phyloP scores from a whole-genome alignment of 1,140 invertebrate genomes.

The Copidosoma floridanum region DNA sequence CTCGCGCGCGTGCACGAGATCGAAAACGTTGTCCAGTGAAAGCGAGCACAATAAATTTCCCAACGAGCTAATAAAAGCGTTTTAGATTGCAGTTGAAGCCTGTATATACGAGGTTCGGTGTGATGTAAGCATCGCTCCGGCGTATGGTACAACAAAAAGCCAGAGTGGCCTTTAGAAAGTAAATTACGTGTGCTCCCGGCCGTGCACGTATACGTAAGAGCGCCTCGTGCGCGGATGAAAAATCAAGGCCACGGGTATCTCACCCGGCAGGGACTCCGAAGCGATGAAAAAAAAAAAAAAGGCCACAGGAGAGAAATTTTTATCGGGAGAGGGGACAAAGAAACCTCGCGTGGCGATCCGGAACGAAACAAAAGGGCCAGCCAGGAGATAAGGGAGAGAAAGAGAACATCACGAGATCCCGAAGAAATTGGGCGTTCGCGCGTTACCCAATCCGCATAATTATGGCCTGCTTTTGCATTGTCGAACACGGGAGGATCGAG shows the following conservation, averaged over 20 bases:
- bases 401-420: background rate
- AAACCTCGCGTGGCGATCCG: background rate
- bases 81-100: too few species aligned
- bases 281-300: background rate
- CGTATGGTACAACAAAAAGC: too few species aligned
- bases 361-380: background rate
- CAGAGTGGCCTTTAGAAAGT: slow-evolving; percentile 12
- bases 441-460: slow-evolving; percentile 12
- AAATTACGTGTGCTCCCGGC: background rate
- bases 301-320: too few species aligned
- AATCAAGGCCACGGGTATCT: slow-evolving; percentile 14
- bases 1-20: too few species aligned
- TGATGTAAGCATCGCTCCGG: too few species aligned
- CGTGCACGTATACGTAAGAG: slow-evolving; percentile 1
- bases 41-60: too few species aligned
- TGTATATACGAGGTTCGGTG: too few species aligned
- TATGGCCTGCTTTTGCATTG: background rate
- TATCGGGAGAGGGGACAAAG: slow-evolving; percentile 1
- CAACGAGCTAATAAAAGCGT: too few species aligned
- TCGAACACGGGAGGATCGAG: background rate
- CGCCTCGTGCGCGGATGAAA: too few species aligned
- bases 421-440: background rate
- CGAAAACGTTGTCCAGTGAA: too few species aligned
- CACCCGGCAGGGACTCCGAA: background rate
- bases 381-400: background rate